Base-by-base conservation (phyloP, 2,888 invertebrate species). In the Calliopum simillimum region DNA sequence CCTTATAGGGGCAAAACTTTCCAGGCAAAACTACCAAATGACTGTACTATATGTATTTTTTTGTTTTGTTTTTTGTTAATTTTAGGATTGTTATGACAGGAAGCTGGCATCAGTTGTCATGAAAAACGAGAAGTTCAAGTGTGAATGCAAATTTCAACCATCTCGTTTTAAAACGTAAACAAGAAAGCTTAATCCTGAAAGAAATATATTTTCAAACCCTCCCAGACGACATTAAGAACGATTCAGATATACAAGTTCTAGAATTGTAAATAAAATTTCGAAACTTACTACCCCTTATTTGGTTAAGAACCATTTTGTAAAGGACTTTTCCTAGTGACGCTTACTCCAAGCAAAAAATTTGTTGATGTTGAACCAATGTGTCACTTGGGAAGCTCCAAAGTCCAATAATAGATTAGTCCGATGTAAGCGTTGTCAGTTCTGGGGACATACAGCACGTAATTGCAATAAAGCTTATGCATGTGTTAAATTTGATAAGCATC, bases 381-480 rank as follows among this genome's bases (percentile, higher is more conserved):
- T 2, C 12, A 47, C n/a, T 4, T 47, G 12, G 19, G 46, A 64
- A 53, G 53, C 51, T 43, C 65, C 64, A 23, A 64, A 49, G 25
- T n/a, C 14, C 14, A 64, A 23, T 4, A 19, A 6, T 3, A 49
- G 16, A 4, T 14, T 25, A 4, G 13, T 51, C 4, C 65, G 41
- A 53, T 65, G 65, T 16, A 16, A 19, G 8, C 16, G 51, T 16
- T 65, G 65, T 41, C 65, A 65, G 19, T 25, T 14, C 3, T 65
- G 65, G 65, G 65, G 65, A 11, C 65, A 65, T 41, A 21, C n/a
- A 13, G 51, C 65, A 2, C 33, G 53, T 16, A 65, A 65, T n/a
- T 65, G 65, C 11, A 65, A 65, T 19, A 65, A 55, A 46, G 2
- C 51, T 14, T 23, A 21, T 33, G 55, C 65, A 4, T 65, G 65